Evolutionary conservation across 2,888 invertebrate genomes (phyloP).

Genomic region (Cerastis rubricosa): DNA sequence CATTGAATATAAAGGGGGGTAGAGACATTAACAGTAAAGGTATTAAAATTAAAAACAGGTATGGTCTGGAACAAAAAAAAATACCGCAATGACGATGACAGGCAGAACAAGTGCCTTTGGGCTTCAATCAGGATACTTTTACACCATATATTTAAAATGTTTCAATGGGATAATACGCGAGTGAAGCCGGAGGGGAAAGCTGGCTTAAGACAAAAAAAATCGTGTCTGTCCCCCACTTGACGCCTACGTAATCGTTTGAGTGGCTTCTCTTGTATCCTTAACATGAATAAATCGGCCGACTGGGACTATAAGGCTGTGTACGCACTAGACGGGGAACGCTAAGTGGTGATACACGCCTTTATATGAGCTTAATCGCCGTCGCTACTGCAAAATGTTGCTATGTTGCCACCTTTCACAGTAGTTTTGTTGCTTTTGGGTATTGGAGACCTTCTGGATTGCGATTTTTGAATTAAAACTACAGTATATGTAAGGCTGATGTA

Average conservation of each 20-base stretch:
- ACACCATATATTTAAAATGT: not conserved
- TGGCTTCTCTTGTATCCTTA: constrained; percentile 75
- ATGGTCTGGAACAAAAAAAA: no score
- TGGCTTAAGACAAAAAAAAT: constrained; percentile 58
- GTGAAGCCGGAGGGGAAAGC: not conserved
- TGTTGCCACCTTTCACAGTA: constrained; percentile 13
- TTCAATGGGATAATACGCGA: not conserved
- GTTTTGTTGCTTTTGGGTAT: constrained; percentile 3
- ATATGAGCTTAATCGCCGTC: constrained; percentile 40
- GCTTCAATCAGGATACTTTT: no score
- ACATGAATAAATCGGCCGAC: constrained; percentile 74
- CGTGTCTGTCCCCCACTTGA: constrained; percentile 49
- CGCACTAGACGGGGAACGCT: constrained; percentile 29
- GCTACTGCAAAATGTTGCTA: constrained; percentile 17
- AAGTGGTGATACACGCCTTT: constrained; percentile 31
- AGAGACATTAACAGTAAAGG: no score
- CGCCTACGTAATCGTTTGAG: constrained; percentile 70
- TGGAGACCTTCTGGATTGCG: not conserved
- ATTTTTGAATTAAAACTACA: not conserved
- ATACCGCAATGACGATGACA: no score
- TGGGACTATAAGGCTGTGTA: constrained; percentile 48
- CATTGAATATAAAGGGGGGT: no score
- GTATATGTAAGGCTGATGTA: not conserved
- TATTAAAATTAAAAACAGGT: no score
- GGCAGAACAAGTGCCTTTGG: no score